phyloP scores from a whole-genome alignment of 2,113 vertebrate genomes.

The Aegypius monachus region DNA sequence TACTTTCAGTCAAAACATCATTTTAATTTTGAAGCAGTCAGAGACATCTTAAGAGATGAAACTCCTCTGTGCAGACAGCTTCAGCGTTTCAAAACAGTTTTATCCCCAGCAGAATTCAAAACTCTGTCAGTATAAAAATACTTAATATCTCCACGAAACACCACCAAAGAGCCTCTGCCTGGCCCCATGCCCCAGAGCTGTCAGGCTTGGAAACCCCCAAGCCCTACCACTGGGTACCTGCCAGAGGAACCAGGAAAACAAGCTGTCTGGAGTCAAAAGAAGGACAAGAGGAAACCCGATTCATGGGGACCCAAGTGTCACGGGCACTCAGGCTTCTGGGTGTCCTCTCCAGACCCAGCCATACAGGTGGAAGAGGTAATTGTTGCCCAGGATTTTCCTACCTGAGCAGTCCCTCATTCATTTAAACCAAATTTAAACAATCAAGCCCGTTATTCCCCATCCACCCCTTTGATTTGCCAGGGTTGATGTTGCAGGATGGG shows the following conservation, averaged over 20 bases:
- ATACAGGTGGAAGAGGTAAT: neutral
- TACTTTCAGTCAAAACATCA: neutral
- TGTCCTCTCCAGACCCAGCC: neutral
- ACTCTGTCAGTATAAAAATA: neutral
- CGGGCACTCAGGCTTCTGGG: neutral
- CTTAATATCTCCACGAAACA: neutral
- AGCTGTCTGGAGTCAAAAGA: neutral
- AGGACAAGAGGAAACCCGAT: neutral
- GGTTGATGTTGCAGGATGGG: accelerated
- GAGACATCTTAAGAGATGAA: neutral
- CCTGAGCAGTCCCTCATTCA: neutral
- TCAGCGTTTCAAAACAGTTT: neutral
- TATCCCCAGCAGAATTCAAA: neutral
- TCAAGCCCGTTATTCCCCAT: neutral
- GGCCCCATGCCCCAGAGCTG: neutral
- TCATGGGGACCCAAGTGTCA: neutral
- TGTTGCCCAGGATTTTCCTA: neutral
- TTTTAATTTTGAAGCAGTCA: neutral
- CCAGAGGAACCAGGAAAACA: neutral
- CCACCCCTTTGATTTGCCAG: neutral
- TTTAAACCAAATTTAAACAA: neutral
- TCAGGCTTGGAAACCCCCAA: neutral
- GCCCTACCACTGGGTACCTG: neutral
- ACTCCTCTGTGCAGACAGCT: neutral
- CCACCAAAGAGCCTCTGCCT: neutral